Evolutionary conservation across 2,113 vertebrate genomes (phyloP).

Genomic region (Phoenicopterus ruber): DNA sequence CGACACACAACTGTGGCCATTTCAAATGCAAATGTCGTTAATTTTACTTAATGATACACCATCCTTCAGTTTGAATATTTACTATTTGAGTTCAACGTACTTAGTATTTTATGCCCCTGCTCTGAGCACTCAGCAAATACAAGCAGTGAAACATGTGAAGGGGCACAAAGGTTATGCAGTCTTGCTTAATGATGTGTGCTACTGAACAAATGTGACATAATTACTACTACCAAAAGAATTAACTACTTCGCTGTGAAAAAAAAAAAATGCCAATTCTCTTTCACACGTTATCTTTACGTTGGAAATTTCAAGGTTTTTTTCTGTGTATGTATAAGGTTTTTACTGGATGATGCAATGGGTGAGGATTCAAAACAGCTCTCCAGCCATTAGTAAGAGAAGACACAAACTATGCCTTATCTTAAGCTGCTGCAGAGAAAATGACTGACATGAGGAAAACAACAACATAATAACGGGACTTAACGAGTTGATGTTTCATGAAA

Average conservation of each 20-base stretch:
- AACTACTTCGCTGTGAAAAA: background rate
- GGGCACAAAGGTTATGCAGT: background rate
- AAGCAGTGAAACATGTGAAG: background rate
- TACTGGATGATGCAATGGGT: background rate
- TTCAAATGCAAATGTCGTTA: background rate
- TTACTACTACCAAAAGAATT: background rate
- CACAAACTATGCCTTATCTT: background rate
- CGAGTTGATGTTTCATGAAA: background rate
- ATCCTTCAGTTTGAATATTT: background rate
- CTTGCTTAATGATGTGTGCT: background rate
- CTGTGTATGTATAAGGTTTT: background rate
- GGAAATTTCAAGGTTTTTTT: background rate
- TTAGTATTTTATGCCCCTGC: background rate
- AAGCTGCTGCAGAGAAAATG: slow-evolving; percentile 10
- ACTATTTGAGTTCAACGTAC: background rate
- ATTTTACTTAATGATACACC: slow-evolving; percentile 3
- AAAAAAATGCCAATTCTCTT: background rate
- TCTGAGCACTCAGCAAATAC: background rate
- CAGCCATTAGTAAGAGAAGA: slow-evolving; percentile 1
- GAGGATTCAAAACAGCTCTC: background rate
- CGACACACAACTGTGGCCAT: background rate
- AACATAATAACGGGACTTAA: background rate
- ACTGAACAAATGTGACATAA: background rate
- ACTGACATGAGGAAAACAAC: slow-evolving; percentile 5
- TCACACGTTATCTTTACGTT: background rate